Conservation (phyloP, 2,888 invertebrate species). For the Tuberolachnus salignus region DNA sequence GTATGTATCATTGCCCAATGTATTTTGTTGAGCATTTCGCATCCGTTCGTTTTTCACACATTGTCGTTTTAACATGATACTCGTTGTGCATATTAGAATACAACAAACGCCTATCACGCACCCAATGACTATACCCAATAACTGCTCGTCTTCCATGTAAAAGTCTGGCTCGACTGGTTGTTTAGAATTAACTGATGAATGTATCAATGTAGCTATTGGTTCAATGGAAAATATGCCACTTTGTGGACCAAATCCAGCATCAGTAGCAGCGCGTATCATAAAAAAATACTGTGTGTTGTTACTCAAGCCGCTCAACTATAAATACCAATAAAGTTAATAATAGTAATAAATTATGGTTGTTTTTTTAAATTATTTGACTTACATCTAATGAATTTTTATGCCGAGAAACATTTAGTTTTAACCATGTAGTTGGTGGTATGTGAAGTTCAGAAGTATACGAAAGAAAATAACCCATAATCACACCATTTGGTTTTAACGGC, state of each 20-base stretch:
- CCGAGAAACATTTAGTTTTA: slow-evolving; percentile 37
- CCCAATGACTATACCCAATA: slow-evolving; percentile 66
- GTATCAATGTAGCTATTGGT: slow-evolving; percentile 57
- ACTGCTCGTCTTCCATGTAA: slow-evolving; percentile 33
- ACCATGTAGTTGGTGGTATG: slow-evolving; percentile 38
- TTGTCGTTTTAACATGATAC: slow-evolving; percentile 65
- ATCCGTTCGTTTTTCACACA: slow-evolving; percentile 57
- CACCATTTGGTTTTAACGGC: slow-evolving; percentile 36
- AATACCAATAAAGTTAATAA: background rate
- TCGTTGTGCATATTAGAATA: slow-evolving; percentile 63
- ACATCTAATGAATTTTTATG: slow-evolving; percentile 40
- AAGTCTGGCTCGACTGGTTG: slow-evolving; percentile 59
- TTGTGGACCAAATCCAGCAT: slow-evolving; percentile 65
- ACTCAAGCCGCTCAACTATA: slow-evolving; percentile 63
- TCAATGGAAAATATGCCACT: slow-evolving; percentile 61
- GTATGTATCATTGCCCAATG: slow-evolving; percentile 25
- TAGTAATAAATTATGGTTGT: background rate
- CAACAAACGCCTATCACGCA: slow-evolving; percentile 64
- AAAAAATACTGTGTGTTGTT: slow-evolving; percentile 65
- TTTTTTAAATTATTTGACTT: background rate
- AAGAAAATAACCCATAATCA: slow-evolving; percentile 42
- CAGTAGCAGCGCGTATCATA: slow-evolving; percentile 65
- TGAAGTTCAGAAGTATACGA: slow-evolving; percentile 35
- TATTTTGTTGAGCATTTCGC: slow-evolving; percentile 23
- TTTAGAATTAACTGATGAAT: slow-evolving; percentile 60